Conservation (phyloP, 2,888 invertebrate genomes). For the Athalia circularis region DNA sequence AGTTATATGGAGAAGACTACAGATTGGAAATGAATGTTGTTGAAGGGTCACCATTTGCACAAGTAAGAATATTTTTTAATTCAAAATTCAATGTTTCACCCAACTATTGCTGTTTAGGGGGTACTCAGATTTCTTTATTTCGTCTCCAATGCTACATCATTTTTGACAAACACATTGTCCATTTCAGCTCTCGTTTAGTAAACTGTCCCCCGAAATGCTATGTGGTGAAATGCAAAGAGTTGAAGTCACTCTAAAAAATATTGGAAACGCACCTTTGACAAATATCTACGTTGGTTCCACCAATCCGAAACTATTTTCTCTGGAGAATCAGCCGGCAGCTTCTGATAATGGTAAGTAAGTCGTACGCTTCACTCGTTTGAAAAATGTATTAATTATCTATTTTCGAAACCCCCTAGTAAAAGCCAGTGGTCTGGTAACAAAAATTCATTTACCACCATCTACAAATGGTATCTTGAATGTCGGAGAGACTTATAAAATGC, state of each 20-base stretch:
- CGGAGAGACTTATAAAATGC: slow-evolving; percentile 75
- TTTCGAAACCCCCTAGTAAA: slow-evolving; percentile 57
- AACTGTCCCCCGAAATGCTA: slow-evolving; percentile 81
- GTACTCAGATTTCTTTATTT: neutral
- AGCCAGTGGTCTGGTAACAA: slow-evolving; percentile 73
- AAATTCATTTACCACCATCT: slow-evolving; percentile 69
- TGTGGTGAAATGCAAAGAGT: slow-evolving; percentile 85
- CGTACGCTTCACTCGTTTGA: neutral
- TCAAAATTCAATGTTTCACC: neutral
- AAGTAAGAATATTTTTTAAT: slow-evolving; percentile 75
- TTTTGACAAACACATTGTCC: slow-evolving; percentile 14
- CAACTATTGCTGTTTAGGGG: neutral
- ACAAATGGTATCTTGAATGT: slow-evolving; percentile 75
- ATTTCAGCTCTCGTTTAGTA: slow-evolving; percentile 82
- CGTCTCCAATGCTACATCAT: slow-evolving; percentile 14
- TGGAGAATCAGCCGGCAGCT: slow-evolving; percentile 68
- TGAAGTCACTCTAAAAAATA: slow-evolving; percentile 82
- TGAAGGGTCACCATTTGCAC: slow-evolving; percentile 87
- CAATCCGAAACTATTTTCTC: slow-evolving; percentile 81
- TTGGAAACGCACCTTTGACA: slow-evolving; percentile 80
- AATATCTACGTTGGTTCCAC: slow-evolving; percentile 82
- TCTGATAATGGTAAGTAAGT: slow-evolving; percentile 44
- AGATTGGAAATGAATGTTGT: slow-evolving; percentile 85
- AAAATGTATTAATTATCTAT: neutral
- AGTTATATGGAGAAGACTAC: slow-evolving; percentile 79